These are phyloP conservation scores for Synanthedon formicaeformis DNA, from an alignment of 2,888 invertebrate genomes.

Conservation along the genomic window DNA sequence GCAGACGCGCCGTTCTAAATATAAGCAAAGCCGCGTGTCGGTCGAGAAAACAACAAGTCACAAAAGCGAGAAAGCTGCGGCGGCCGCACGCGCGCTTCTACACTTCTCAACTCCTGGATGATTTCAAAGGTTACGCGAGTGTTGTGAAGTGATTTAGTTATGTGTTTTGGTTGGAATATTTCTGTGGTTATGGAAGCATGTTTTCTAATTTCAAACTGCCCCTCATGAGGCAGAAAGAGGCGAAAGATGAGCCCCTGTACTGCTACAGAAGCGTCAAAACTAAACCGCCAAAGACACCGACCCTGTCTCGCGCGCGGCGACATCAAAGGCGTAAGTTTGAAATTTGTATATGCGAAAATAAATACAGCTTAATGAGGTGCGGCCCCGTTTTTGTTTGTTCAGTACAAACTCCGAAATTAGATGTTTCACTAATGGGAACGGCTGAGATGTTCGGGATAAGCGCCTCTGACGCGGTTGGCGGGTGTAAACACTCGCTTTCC, in stretches of 20 bases:
- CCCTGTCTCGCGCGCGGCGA: conserved; percentile 58
- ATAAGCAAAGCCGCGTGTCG: conserved; percentile 39
- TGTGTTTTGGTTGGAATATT: neutral
- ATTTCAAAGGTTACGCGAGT: conserved; percentile 3
- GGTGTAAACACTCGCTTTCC: conserved; percentile 2
- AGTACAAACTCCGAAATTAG: conserved; percentile 36
- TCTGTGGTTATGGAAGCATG: conserved; percentile 38
- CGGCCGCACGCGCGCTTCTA: conserved; percentile 28
- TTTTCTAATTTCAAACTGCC: conserved; percentile 71
- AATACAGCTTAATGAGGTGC: conserved; percentile 51
- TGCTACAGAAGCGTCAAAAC: conserved; percentile 61
- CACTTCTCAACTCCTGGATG: conserved; percentile 4
- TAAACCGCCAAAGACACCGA: conserved; percentile 71
- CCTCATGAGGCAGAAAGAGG: conserved; percentile 50
- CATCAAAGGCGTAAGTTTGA: conserved; percentile 62
- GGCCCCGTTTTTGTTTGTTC: conserved; percentile 25
- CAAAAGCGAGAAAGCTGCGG: conserved; percentile 44
- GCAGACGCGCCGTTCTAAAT: conserved; percentile 54
- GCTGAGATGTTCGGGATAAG: conserved; percentile 18
- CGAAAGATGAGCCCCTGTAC: conserved; percentile 62
- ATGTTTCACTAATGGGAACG: conserved; percentile 36
- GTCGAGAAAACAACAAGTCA: conserved; percentile 54
- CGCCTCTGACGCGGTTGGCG: neutral
- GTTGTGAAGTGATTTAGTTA: neutral
- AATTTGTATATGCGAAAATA: conserved; percentile 20